Evolutionary conservation across 2,888 invertebrate genomes (phyloP), one percentile per base, ranked within the genome.

Genomic region (Metalampra italica): DNA sequence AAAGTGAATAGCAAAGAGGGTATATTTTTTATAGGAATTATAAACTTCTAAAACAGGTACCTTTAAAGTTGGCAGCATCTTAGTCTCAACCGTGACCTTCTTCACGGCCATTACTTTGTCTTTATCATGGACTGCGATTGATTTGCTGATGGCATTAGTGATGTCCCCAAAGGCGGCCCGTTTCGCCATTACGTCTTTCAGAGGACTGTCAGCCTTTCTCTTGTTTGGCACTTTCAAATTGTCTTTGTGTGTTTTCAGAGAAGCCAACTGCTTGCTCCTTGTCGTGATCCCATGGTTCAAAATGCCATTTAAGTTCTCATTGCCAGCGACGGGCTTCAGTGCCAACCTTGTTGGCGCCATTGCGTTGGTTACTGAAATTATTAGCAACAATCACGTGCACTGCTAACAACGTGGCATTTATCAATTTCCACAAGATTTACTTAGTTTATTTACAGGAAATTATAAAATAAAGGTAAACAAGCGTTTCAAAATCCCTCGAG

Each of bases 151-250:
- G 56, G 93, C 94, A 82, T 96, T 96, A 45, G 96, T 96, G 59
- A 97, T 92, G 77, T 97, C 97, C 53, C 95, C 95, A 70, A 97
- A 92, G 3, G 96, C 97, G 39, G 95, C 94, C 65, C 97, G 90
- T 77, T 96, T 97, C 5, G 93, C 91, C 45, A 91, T 92, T 59
- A 92, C 92, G 71, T 94, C 93, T 79, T 94, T 95, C 41, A 93
- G 70, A 4, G 96, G 96, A 49, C 95, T 96, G 56, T 92, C 92
- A 1, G 96, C 96, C 91, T 96, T 96, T 69, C 96, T 91, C 77
- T 96, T 96, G 45, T 91, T 90, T 47, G 92, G 87, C 22, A 86
- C 76, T 69, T 91, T 91, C 58, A 90, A 74, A 55, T 62, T 71
- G 53, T 84, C 76, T 60, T 83, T 82, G 48, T 84, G 75, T 63